Evolutionary conservation across 2,888 invertebrate species (phyloP).

Genomic region (Drosophila emarginata): DNA sequence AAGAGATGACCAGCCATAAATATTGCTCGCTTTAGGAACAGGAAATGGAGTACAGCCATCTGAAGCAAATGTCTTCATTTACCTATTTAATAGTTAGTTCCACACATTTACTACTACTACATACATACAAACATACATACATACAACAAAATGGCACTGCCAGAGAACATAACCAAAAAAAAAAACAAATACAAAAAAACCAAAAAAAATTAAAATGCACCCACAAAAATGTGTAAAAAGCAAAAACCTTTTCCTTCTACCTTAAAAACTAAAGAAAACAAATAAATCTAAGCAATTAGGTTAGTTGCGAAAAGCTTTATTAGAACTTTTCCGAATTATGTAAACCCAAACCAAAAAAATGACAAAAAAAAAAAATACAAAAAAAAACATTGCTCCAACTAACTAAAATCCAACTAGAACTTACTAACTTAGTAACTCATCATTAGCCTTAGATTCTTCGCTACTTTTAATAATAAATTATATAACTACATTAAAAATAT

Average conservation of each 20-base stretch:
- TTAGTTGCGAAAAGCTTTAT: conserved; percentile 56
- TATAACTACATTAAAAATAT: conserved; percentile 2
- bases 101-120: conserved; percentile 20
- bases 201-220: neutral
- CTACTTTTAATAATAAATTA: conserved; percentile 47
- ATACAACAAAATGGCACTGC: conserved; percentile 60
- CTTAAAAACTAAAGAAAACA: neutral
- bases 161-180: conserved; percentile 24
- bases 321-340: conserved; percentile 45
- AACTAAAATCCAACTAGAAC: conserved; percentile 34
- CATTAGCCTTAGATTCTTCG: conserved; percentile 52
- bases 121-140: neutral
- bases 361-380: neutral
- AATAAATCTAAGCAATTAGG: conserved; percentile 2
- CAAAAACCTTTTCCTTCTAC: neutral
- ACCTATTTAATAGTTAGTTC: conserved; percentile 34
- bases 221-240: conserved; percentile 34
- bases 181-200: neutral
- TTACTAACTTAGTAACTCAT: conserved; percentile 35
- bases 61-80: conserved; percentile 24
- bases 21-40: conserved; percentile 58
- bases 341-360: conserved; percentile 20
- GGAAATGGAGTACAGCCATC: conserved; percentile 19
- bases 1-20: conserved; percentile 40
- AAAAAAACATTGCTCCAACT: conserved; percentile 24